phyloP scores from a whole-genome alignment of 2,797 vertebrate species.

The Enteromius thamalakanensis region DNA sequence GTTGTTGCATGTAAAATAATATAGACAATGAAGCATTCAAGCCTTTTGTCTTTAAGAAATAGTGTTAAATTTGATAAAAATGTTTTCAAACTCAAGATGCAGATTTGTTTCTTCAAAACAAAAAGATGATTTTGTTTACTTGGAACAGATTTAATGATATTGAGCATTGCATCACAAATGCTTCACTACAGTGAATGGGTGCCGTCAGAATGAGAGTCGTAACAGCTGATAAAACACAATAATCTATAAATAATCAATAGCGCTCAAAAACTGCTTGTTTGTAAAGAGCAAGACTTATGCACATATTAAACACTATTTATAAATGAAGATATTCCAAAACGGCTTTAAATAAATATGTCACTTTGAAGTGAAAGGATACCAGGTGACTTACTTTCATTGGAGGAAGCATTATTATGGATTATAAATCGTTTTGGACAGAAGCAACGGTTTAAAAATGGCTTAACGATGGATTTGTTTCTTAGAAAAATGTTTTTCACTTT shows the following conservation, averaged over 20 bases:
- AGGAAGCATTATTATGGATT: neutral
- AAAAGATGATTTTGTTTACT: neutral
- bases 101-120: neutral
- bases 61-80: neutral
- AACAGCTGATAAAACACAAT: neutral
- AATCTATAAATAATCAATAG: neutral
- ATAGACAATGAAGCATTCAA: neutral
- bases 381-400: neutral
- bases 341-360: neutral
- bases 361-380: neutral
- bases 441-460: neutral
- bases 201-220: neutral
- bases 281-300: neutral
- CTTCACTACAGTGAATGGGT: neutral
- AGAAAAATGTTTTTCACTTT: neutral
- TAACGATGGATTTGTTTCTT: neutral
- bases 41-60: neutral
- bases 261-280: neutral
- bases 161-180: neutral
- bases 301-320: neutral
- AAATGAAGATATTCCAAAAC: neutral
- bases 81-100: neutral
- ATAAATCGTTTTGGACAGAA: neutral
- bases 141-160: neutral
- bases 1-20: neutral